Percentiles rank a stretch among this genome's conserved stretches.
These are phyloP conservation scores for Nycticebus coucang DNA, from an alignment of 2,113 vertebrate species.

Conservation along the genomic window DNA sequence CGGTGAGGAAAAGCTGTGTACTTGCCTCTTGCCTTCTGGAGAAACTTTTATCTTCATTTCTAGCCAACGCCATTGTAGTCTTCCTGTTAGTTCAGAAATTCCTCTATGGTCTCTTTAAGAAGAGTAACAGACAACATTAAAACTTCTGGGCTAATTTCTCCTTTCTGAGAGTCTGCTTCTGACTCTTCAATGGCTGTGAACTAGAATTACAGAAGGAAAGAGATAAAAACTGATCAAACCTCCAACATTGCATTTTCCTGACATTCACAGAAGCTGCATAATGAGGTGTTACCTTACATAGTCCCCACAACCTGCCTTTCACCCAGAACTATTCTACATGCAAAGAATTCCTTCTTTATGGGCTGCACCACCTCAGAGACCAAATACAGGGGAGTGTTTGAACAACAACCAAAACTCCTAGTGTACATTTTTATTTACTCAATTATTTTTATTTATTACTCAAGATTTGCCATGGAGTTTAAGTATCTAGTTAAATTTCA, in stretches of 20 bases:
- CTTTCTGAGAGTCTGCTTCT: slow-evolving; percentile 13
- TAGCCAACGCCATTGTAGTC: background rate
- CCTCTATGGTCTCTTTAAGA: background rate
- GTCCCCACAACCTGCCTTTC: slow-evolving; percentile 35
- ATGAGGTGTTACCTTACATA: slow-evolving; percentile 37
- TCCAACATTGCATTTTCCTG: slow-evolving; percentile 42
- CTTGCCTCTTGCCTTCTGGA: background rate
- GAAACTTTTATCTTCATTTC: slow-evolving; percentile 34
- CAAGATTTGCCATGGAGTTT: slow-evolving; percentile 41
- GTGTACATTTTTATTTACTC: slow-evolving; percentile 32
- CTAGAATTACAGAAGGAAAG: background rate
- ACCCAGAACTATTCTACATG: background rate
- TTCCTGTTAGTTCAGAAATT: slow-evolving; percentile 50
- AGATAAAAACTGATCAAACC: slow-evolving; percentile 25
- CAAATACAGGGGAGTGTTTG: background rate
- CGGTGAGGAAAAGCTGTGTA: background rate
- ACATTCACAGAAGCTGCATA: slow-evolving; percentile 40
- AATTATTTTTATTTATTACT: no score
- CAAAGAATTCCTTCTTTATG: background rate
- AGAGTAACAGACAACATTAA: background rate
- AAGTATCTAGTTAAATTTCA: slow-evolving; percentile 56
- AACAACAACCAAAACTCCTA: background rate
- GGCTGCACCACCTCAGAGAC: background rate
- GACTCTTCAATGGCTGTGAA: slow-evolving; percentile 60
- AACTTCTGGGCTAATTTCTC: background rate